Evolutionary conservation across 2,113 vertebrate species (phyloP).

Genomic region (Monarcha castaneiventris): DNA sequence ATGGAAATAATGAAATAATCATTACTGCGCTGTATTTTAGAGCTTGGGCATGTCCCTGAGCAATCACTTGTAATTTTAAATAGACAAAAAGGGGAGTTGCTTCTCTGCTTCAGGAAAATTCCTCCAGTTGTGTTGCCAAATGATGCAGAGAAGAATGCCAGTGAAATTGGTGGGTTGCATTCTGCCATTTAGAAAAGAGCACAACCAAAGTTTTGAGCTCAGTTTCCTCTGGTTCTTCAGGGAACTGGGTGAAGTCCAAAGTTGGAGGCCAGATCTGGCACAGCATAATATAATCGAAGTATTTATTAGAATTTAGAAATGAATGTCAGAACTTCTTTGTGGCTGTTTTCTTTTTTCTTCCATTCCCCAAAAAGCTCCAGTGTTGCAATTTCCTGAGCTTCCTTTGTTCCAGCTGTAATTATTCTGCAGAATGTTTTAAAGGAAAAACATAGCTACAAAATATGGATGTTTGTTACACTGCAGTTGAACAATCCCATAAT

Average conservation of each 20-base stretch:
- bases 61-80: background rate
- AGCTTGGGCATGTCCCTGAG: background rate
- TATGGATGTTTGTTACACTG: background rate
- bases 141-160: background rate
- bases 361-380: background rate
- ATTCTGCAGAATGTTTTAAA: background rate
- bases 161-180: background rate
- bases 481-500: background rate
- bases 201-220: background rate
- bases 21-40: background rate
- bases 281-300: background rate
- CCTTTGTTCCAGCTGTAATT: background rate
- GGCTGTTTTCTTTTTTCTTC: background rate
- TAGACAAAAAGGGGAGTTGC: background rate
- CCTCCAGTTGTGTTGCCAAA: background rate
- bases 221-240: background rate
- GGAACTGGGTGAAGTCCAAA: background rate
- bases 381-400: background rate
- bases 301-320: conserved; percentile 9
- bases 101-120: background rate
- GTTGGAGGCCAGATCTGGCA: background rate
- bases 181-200: background rate
- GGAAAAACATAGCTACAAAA: background rate
- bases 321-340: background rate
- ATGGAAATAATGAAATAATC: background rate